These are phyloP conservation scores for Osmerus eperlanus DNA, from an alignment of 2,113 vertebrate species.

Conservation along the genomic window DNA sequence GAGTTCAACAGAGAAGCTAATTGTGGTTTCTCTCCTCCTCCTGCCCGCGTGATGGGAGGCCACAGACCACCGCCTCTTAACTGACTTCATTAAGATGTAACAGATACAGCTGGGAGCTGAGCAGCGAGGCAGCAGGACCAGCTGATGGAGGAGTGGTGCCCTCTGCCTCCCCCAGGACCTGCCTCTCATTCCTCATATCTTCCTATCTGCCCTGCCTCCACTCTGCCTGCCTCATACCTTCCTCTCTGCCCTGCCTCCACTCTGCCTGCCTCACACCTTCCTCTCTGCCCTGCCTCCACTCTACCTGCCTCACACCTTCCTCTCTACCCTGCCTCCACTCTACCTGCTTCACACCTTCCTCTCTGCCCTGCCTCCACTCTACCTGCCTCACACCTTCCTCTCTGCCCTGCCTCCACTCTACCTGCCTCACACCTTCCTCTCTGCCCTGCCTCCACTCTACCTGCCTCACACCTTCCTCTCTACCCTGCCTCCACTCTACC, in stretches of 20 bases:
- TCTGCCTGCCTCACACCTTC: background rate
- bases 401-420: background rate
- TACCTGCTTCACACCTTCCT: too few relatives aligned
- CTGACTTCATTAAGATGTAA: conserved; percentile 36
- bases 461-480: background rate
- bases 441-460: background rate
- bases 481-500: background rate
- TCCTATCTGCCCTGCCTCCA: conserved; percentile 5
- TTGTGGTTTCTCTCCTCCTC: conserved; percentile 20
- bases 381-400: too few relatives aligned
- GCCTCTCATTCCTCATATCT: background rate
- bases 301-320: too few relatives aligned
- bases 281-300: background rate
- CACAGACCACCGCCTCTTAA: conserved; percentile 1
- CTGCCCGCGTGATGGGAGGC: background rate
- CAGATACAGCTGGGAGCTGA: conserved; percentile 32
- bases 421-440: background rate
- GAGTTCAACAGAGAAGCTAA: conserved; percentile 19
- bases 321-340: background rate
- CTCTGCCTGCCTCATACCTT: background rate
- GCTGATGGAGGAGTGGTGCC: conserved; percentile 3
- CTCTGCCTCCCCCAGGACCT: background rate
- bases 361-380: background rate
- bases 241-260: background rate
- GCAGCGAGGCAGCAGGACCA: too few relatives aligned